Percentiles rank a stretch among this genome's conserved stretches.
Conservation (phyloP, 2,888 invertebrate genomes). For the Trachelus stipa region DNA sequence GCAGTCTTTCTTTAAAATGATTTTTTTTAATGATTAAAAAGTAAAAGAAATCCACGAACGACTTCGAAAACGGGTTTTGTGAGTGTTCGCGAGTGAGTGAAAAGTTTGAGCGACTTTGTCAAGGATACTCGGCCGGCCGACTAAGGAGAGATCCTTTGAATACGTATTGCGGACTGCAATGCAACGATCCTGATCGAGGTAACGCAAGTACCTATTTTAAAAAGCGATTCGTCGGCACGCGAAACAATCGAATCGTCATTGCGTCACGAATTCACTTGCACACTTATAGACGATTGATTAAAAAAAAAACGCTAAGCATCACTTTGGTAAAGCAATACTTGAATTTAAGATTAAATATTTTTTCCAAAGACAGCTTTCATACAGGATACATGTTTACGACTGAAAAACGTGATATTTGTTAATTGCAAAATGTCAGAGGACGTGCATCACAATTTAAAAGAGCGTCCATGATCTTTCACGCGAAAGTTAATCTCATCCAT, state of each 20-base stretch:
- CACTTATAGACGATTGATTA: not conserved
- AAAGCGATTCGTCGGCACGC: constrained; percentile 25
- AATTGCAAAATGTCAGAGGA: not conserved
- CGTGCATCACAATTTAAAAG: not conserved
- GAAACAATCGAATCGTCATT: not conserved
- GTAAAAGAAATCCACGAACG: not conserved
- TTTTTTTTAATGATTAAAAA: not conserved
- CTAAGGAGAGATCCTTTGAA: constrained; percentile 23
- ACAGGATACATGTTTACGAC: not conserved
- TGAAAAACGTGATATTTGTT: not conserved
- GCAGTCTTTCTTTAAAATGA: not conserved
- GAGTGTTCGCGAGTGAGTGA: constrained; percentile 49
- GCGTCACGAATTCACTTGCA: not conserved
- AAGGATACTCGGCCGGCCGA: constrained; percentile 34
- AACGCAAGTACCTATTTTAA: constrained; percentile 47
- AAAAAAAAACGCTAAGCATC: not conserved
- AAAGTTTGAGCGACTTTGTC: constrained; percentile 34
- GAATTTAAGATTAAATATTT: not conserved
- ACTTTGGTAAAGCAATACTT: not conserved
- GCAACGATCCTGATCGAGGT: constrained; percentile 32
- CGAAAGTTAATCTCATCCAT: not conserved
- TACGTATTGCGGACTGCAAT: constrained; percentile 1
- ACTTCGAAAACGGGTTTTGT: constrained; percentile 27
- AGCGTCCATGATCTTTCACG: not conserved
- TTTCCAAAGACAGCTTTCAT: too few species aligned